phyloP scores from a whole-genome alignment of 2,888 invertebrate species.

The Caenorhabditis japonica region DNA sequence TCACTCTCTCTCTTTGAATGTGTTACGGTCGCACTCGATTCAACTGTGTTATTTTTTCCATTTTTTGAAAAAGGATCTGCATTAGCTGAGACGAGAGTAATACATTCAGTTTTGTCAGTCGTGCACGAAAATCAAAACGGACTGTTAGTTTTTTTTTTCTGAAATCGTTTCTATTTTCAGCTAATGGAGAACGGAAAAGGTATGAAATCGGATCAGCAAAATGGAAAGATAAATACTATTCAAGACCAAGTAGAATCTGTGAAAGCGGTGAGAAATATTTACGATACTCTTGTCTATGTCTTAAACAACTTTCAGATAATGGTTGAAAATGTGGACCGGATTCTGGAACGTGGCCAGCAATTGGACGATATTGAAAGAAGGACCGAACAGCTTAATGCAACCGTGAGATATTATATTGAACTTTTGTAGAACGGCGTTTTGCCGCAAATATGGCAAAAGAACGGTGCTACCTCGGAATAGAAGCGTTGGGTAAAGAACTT shows the following conservation, averaged over 20 bases:
- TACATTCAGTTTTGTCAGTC: too few species aligned
- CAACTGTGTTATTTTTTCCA: too few species aligned
- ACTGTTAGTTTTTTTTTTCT: too few species aligned
- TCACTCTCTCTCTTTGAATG: too few species aligned
- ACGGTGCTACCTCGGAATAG: too few species aligned
- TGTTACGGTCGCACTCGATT: too few species aligned
- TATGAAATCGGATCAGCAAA: conserved; percentile 2
- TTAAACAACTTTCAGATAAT: conserved; percentile 65
- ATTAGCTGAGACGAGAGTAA: too few species aligned
- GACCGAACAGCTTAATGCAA: conserved; percentile 64
- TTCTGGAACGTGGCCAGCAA: conserved; percentile 74
- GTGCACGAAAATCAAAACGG: too few species aligned
- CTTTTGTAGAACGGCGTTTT: too few species aligned
- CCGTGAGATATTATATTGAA: conserved; percentile 59
- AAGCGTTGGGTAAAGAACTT: too few species aligned
- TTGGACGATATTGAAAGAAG: conserved; percentile 70
- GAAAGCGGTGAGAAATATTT: conserved; percentile 48
- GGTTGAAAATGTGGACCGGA: conserved; percentile 71
- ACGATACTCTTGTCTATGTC: background rate
- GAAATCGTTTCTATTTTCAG: conserved; percentile 27
- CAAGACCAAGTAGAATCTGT: conserved; percentile 63
- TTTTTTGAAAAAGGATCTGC: too few species aligned
- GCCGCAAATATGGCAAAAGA: too few species aligned
- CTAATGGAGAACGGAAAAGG: conserved; percentile 34
- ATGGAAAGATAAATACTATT: conserved; percentile 37